Percentiles rank a stretch among this genome's conserved stretches.
These are phyloP conservation scores for Amyelois transitella DNA, from an alignment of 1,140 invertebrate species.

Conservation along the genomic window DNA sequence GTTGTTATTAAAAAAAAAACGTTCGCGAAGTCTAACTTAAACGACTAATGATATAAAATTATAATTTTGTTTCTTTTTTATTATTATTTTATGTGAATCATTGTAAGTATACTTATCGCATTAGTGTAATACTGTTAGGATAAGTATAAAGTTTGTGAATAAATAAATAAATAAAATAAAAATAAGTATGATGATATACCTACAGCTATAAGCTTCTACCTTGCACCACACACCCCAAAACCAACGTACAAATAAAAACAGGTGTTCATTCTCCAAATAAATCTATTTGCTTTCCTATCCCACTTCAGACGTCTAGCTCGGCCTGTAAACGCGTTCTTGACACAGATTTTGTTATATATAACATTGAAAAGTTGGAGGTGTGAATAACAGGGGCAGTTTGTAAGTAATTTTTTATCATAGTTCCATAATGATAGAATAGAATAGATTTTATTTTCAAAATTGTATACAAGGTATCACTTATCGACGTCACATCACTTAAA, in stretches of 20 bases:
- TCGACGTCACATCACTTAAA: too few species aligned
- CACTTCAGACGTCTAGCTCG: neutral
- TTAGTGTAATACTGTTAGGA: too few species aligned
- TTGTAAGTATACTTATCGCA: too few species aligned
- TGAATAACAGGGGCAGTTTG: neutral
- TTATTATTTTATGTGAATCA: too few species aligned
- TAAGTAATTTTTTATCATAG: neutral
- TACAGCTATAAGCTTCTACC: neutral
- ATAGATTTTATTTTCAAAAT: too few species aligned
- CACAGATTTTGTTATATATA: neutral
- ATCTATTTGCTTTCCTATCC: slow-evolving; percentile 3
- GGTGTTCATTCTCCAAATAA: neutral
- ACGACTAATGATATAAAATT: too few species aligned
- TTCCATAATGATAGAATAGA: neutral
- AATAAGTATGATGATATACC: neutral
- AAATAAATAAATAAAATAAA: too few species aligned
- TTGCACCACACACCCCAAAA: neutral
- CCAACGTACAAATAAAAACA: neutral
- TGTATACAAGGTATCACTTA: too few species aligned
- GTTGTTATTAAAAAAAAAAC: too few species aligned
- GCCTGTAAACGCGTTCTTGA: neutral
- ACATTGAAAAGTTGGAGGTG: neutral
- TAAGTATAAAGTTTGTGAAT: too few species aligned
- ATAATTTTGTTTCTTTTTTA: too few species aligned
- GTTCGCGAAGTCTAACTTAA: too few species aligned